phyloP scores from a whole-genome alignment of 2,113 vertebrate species.

The Crypturellus undulatus region DNA sequence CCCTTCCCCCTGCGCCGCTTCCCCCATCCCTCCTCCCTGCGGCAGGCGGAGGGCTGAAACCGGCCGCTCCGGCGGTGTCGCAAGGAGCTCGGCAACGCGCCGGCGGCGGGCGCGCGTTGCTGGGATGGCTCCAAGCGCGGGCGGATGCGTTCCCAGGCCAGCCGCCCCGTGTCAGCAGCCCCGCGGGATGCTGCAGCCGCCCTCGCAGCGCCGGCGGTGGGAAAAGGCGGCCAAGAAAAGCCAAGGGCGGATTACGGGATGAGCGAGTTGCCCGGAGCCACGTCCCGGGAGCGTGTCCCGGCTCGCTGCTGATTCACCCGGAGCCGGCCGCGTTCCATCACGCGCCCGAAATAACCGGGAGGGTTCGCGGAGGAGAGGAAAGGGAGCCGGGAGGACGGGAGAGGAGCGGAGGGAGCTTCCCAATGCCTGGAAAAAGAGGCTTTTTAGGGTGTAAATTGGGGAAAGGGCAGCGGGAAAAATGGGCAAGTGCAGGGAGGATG shows the following conservation, averaged over 20 bases:
- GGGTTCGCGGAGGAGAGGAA: conserved; percentile 16
- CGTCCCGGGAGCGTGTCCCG: conserved; percentile 51
- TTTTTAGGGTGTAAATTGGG: accelerated
- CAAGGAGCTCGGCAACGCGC: conserved; percentile 38
- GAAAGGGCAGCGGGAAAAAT: not conserved
- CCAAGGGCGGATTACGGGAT: conserved; percentile 60
- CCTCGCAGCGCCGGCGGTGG: conserved; percentile 37
- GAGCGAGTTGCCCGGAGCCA: conserved; percentile 64
- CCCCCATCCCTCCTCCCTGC: not conserved
- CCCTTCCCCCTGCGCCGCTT: not conserved
- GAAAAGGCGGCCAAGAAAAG: conserved; percentile 62
- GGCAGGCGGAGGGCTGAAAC: conserved; percentile 78
- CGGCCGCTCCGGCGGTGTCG: conserved; percentile 50
- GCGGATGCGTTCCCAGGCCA: conserved; percentile 72
- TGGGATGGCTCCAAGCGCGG: not conserved
- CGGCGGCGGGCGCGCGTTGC: conserved; percentile 12
- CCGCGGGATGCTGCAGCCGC: conserved; percentile 63
- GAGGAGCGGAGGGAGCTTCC: not conserved
- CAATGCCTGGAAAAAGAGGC: accelerated
- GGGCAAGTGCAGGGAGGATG: not conserved
- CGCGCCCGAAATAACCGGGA: conserved; percentile 10
- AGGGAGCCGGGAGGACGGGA: not conserved
- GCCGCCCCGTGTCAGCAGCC: conserved; percentile 63
- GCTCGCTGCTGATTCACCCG: conserved; percentile 62
- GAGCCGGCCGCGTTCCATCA: conserved; percentile 60